Evolutionary conservation across 1,140 invertebrate species (phyloP).

Genomic region (Drosophila carrolli): DNA sequence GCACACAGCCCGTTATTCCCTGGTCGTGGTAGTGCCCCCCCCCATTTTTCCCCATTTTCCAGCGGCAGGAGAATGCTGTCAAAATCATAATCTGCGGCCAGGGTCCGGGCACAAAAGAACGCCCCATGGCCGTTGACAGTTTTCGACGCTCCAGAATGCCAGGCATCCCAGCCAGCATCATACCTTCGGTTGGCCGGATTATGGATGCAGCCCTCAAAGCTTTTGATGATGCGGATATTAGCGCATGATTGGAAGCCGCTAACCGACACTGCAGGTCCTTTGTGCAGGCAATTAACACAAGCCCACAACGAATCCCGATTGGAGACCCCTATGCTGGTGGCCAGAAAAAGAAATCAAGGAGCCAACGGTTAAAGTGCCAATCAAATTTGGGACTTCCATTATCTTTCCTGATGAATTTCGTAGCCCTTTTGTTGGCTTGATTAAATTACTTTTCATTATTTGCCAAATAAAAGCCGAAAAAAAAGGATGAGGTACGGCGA

Average conservation of each 20-base stretch:
- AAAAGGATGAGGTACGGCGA: not conserved
- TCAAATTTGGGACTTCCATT: constrained; percentile 58
- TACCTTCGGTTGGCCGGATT: constrained; percentile 31
- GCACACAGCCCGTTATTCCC: constrained; percentile 31
- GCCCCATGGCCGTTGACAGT: constrained; percentile 61
- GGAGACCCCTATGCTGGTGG: not conserved
- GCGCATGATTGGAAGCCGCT: constrained; percentile 70
- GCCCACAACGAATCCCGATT: constrained; percentile 14
- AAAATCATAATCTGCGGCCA: constrained; percentile 77
- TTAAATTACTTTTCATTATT: constrained; percentile 84
- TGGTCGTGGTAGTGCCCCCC: constrained; percentile 1
- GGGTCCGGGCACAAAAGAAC: constrained; percentile 65
- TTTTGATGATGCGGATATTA: constrained; percentile 56
- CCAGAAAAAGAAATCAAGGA: constrained; percentile 9
- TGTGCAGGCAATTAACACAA: constrained; percentile 62
- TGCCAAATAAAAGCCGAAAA: constrained; percentile 65
- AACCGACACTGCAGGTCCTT: constrained; percentile 55
- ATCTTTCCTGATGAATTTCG: constrained; percentile 54
- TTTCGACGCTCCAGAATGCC: constrained; percentile 49
- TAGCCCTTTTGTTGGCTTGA: constrained; percentile 75
- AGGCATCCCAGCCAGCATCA: constrained; percentile 43
- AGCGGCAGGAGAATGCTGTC: constrained; percentile 55
- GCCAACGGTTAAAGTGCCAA: constrained; percentile 49
- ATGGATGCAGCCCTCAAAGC: constrained; percentile 52
- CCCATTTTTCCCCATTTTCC: not conserved